A percentile compares a stretch with the other conserved stretches of the same genome.
Evolutionary conservation across 1,140 invertebrate species (phyloP).

Genomic region (Danaus melanippus): DNA sequence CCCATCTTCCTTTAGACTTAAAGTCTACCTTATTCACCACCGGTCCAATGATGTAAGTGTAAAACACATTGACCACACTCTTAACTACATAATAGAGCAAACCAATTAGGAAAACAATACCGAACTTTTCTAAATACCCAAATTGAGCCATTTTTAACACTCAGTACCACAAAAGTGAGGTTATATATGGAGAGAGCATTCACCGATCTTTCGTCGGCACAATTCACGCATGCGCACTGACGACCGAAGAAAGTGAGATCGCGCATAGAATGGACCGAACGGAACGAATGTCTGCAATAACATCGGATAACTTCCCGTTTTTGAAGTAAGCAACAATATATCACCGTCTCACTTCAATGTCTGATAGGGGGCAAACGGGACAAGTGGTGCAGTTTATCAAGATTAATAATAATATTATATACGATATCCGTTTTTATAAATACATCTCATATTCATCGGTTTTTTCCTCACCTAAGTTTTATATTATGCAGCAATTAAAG

Average conservation of each 20-base stretch:
- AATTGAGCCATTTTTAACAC: slow-evolving; percentile 32
- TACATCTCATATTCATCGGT: too few species aligned
- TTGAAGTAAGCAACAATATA: slow-evolving; percentile 12
- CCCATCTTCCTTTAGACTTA: slow-evolving; percentile 57
- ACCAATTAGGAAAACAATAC: slow-evolving; percentile 25
- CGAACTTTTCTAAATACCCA: slow-evolving; percentile 32
- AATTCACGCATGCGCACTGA: slow-evolving; percentile 36
- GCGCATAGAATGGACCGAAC: slow-evolving; percentile 14
- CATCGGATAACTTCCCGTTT: slow-evolving; percentile 9
- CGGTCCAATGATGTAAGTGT: slow-evolving; percentile 45
- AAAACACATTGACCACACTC: slow-evolving; percentile 35
- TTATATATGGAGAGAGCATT: slow-evolving; percentile 27
- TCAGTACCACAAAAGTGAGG: slow-evolving; percentile 16
- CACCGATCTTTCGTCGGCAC: slow-evolving; percentile 20
- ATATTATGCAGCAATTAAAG: too few species aligned
- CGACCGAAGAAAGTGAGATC: slow-evolving; percentile 32
- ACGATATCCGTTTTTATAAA: too few species aligned
- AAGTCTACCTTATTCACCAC: slow-evolving; percentile 50
- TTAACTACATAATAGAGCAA: slow-evolving; percentile 30
- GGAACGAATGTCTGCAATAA: slow-evolving; percentile 10
- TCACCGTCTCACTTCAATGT: slow-evolving; percentile 6
- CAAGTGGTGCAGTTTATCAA: too few species aligned
- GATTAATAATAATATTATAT: too few species aligned
- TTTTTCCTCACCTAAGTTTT: too few species aligned
- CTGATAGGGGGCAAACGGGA: too few species aligned